phyloP scores from a whole-genome alignment of 2,113 vertebrate genomes.

The Ovis canadensis region DNA sequence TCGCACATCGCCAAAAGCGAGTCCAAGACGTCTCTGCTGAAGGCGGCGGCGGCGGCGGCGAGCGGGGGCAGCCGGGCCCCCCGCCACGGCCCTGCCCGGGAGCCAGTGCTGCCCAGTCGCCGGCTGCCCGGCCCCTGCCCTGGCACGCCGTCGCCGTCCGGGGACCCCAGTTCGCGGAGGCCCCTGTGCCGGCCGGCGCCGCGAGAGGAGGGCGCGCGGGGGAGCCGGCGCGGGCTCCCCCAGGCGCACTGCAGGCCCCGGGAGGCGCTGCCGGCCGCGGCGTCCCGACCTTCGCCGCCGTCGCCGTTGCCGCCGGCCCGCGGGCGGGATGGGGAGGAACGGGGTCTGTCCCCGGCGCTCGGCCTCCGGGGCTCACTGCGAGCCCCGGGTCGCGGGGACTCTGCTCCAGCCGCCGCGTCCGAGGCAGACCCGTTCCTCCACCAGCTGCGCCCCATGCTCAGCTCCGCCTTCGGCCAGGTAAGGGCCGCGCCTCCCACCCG shows the following conservation, averaged over 20 bases:
- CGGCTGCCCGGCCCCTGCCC: conserved; percentile 35
- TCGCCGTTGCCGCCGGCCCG: conserved; percentile 72
- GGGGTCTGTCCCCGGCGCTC: not conserved
- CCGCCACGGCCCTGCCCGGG: not conserved
- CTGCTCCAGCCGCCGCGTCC: conserved; percentile 72
- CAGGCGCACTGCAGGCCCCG: conserved; percentile 70
- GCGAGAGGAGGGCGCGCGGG: conserved; percentile 74
- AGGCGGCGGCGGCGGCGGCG: conserved; percentile 62
- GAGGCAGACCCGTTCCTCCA: conserved; percentile 85
- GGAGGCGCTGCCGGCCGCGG: conserved; percentile 60
- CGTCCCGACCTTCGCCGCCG: conserved; percentile 65
- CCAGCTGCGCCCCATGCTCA: conserved; percentile 89
- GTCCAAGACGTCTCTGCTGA: conserved; percentile 88
- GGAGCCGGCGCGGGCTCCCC: conserved; percentile 62
- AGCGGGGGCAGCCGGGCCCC: conserved; percentile 58
- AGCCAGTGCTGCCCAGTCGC: conserved; percentile 28
- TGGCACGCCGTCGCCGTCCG: conserved; percentile 56
- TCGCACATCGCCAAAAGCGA: conserved; percentile 90
- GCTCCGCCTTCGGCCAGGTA: conserved; percentile 97
- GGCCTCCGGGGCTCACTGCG: conserved; percentile 49
- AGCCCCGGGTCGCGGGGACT: conserved; percentile 65
- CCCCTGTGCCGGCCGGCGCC: conserved; percentile 89
- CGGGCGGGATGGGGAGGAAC: conserved; percentile 68
- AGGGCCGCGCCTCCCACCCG: conserved; percentile 76
- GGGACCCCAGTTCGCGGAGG: conserved; percentile 90